Conservation (phyloP, 2,888 invertebrate species). For the Trissonchulus sp. region DNA sequence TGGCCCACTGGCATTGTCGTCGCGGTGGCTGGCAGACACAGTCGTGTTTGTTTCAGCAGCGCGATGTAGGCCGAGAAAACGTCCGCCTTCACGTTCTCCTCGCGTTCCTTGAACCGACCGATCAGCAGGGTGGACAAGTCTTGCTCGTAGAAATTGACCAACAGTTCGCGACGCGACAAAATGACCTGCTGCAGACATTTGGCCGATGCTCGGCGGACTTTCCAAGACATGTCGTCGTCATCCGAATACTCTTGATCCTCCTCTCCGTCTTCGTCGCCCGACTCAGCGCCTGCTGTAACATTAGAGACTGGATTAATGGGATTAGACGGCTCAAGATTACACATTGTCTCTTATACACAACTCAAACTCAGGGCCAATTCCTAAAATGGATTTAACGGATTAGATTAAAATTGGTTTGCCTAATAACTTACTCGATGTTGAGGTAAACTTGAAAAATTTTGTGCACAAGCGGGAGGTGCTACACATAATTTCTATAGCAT, state of each 20-base stretch:
- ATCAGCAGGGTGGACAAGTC: slow-evolving; percentile 84
- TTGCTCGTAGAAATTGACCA: slow-evolving; percentile 73
- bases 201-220: slow-evolving; percentile 78
- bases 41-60: slow-evolving; percentile 77
- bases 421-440: too few relatives aligned
- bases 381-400: too few relatives aligned
- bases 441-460: too few relatives aligned
- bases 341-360: too few relatives aligned
- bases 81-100: slow-evolving; percentile 97
- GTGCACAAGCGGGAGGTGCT: too few relatives aligned
- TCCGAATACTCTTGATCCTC: slow-evolving; percentile 86
- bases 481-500: too few relatives aligned
- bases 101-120: slow-evolving; percentile 67
- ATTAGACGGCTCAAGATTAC: too few relatives aligned
- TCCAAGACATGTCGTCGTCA: slow-evolving; percentile 99
- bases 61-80: slow-evolving; percentile 94
- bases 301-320: too few relatives aligned
- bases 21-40: slow-evolving; percentile 50
- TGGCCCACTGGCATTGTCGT: slow-evolving; percentile 29
- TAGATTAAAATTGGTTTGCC: too few relatives aligned
- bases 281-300: slow-evolving; percentile 38
- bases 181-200: slow-evolving; percentile 95
- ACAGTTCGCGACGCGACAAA: slow-evolving; percentile 79
- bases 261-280: slow-evolving; percentile 56
- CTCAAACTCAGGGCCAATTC: too few relatives aligned